phyloP scores from a whole-genome alignment of 2,113 vertebrate genomes.

The Toxotes jaculatrix region DNA sequence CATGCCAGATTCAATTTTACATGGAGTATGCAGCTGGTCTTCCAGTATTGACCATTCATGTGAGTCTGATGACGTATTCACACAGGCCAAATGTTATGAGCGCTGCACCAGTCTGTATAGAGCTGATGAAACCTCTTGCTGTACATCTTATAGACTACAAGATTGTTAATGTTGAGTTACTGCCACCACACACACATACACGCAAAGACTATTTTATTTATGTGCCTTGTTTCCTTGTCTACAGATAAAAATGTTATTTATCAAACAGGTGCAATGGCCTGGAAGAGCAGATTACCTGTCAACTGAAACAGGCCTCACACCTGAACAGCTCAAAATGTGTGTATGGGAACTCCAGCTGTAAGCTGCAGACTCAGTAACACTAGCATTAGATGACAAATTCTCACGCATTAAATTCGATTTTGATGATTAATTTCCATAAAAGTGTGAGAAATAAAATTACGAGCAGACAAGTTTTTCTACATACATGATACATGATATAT shows the following conservation, averaged over 20 bases:
- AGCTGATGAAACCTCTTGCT: background rate
- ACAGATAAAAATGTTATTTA: background rate
- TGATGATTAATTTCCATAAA: background rate
- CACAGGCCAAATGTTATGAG: slow-evolving; percentile 5
- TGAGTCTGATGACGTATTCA: background rate
- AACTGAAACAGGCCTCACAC: slow-evolving; percentile 6
- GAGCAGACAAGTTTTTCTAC: background rate
- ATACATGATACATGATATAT: background rate
- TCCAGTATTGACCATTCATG: slow-evolving; percentile 4
- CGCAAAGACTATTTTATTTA: background rate
- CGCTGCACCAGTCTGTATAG: background rate
- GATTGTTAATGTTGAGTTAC: too few relatives aligned
- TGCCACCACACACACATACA: background rate
- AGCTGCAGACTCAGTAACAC: background rate
- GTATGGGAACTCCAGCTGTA: background rate
- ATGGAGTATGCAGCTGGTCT: slow-evolving; percentile 32
- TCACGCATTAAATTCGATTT: background rate
- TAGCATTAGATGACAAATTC: too few relatives aligned
- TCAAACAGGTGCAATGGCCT: slow-evolving; percentile 1
- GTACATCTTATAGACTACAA: background rate
- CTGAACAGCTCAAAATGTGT: slow-evolving; percentile 7
- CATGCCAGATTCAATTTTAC: slow-evolving; percentile 26
- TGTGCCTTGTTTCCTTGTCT: background rate
- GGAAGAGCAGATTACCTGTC: background rate
- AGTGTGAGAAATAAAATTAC: background rate